These are phyloP conservation scores for Pipra filicauda DNA, from an alignment of 2,113 vertebrate species.

Conservation along the genomic window DNA sequence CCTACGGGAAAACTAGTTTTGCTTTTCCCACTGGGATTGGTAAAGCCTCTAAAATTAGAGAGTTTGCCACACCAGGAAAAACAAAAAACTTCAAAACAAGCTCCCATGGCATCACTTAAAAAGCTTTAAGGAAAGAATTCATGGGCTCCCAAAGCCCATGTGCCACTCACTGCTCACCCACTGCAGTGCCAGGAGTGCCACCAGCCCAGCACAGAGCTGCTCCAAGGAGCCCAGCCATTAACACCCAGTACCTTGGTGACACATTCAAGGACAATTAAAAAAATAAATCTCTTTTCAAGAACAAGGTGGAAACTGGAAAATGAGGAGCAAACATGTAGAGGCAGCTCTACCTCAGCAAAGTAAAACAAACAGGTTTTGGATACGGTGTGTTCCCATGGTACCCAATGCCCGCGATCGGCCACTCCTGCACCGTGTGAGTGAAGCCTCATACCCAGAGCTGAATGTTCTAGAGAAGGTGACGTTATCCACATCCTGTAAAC, in stretches of 20 bases:
- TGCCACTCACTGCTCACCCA: neutral
- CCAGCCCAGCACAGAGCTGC: accelerated
- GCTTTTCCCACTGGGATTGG: neutral
- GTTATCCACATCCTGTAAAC: neutral
- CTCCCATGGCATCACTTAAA: neutral
- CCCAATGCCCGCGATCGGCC: accelerated
- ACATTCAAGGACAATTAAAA: neutral
- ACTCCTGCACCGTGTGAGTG: accelerated
- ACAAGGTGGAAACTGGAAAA: neutral
- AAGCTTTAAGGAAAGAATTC: neutral
- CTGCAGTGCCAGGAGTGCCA: neutral
- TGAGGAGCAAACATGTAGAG: neutral
- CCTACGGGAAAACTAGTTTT: constrained; percentile 14
- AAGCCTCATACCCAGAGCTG: neutral
- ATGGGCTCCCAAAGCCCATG: neutral
- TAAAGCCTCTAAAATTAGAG: constrained; percentile 8
- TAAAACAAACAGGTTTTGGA: neutral
- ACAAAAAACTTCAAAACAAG: neutral
- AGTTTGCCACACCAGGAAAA: neutral
- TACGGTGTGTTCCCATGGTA: accelerated
- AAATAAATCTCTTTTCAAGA: neutral
- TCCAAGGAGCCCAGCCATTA: neutral
- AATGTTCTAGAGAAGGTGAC: neutral
- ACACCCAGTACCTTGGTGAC: accelerated
- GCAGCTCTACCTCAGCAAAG: neutral